phyloP scores from a whole-genome alignment of 2,888 invertebrate species.

The Diarsia brunnea region DNA sequence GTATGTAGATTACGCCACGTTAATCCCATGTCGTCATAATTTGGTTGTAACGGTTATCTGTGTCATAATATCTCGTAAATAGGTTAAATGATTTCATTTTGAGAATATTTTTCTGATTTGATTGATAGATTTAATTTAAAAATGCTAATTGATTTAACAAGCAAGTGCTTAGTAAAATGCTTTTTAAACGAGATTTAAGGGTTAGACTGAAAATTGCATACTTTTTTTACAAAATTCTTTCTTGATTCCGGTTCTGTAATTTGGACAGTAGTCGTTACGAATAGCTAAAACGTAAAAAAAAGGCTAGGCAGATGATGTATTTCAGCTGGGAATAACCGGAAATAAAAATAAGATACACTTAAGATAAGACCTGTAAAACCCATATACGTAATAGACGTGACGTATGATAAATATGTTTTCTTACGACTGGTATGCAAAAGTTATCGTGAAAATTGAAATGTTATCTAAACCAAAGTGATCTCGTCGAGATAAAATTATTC shows the following conservation, averaged over 20 bases:
- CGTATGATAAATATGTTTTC: constrained; percentile 56
- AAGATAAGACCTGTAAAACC: constrained; percentile 18
- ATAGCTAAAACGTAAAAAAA: neutral
- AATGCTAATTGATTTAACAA: no score
- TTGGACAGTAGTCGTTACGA: neutral
- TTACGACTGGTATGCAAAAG: constrained; percentile 51
- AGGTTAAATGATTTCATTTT: neutral
- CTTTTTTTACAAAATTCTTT: no score
- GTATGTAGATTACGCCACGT: constrained; percentile 43
- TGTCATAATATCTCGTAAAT: constrained; percentile 7
- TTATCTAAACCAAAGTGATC: constrained; percentile 42
- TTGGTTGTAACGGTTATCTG: constrained; percentile 1
- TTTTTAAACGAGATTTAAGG: neutral
- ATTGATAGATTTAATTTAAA: neutral
- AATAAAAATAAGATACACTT: constrained; percentile 13
- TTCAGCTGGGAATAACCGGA: neutral
- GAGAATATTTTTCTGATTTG: neutral
- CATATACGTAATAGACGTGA: constrained; percentile 38
- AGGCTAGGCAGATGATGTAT: neutral
- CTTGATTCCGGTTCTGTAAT: neutral
- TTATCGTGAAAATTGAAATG: constrained; percentile 35
- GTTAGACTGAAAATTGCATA: neutral
- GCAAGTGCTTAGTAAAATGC: neutral
- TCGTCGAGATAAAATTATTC: constrained; percentile 44
- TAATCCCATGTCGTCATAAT: constrained; percentile 20